A percentile compares a stretch with the other conserved stretches of the same genome.
Evolutionary conservation across 2,888 invertebrate species (phyloP).

Genomic region (Meiosimyza decipiens): DNA sequence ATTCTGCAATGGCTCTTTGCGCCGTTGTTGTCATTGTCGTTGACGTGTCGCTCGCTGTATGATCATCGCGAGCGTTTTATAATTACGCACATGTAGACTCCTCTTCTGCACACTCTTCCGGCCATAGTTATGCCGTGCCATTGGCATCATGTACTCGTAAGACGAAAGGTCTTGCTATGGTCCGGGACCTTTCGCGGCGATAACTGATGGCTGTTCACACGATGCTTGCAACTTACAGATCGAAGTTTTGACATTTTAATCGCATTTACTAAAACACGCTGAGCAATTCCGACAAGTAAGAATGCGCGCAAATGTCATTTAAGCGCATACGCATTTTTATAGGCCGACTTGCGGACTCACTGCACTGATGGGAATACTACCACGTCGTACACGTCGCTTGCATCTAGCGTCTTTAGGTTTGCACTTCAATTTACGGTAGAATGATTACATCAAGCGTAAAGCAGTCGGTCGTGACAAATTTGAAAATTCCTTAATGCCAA

Average conservation of each 20-base stretch:
- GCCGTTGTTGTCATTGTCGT: background rate
- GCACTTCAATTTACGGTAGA: slow-evolving; percentile 19
- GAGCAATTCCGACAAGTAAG: slow-evolving; percentile 59
- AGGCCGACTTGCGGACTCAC: slow-evolving; percentile 16
- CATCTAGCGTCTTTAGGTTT: slow-evolving; percentile 5
- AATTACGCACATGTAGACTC: slow-evolving; percentile 22
- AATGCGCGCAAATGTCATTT: slow-evolving; percentile 57
- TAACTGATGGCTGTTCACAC: slow-evolving; percentile 33
- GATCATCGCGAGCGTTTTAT: background rate
- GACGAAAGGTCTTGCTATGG: slow-evolving; percentile 40
- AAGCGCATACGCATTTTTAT: slow-evolving; percentile 58
- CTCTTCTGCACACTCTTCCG: slow-evolving; percentile 4
- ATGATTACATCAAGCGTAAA: background rate
- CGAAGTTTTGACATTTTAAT: slow-evolving; percentile 65
- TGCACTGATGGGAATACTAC: background rate
- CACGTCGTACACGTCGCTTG: background rate
- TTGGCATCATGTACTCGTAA: slow-evolving; percentile 15
- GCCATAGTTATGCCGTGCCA: slow-evolving; percentile 5
- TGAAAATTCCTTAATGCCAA: background rate
- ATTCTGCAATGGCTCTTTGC: background rate
- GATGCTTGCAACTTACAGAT: slow-evolving; percentile 46
- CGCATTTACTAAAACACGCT: slow-evolving; percentile 65
- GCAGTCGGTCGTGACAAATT: background rate
- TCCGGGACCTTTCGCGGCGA: slow-evolving; percentile 51
- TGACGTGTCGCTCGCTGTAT: too few species aligned